Evolutionary conservation across 2,113 vertebrate species (phyloP), one percentile per base, ranked within the genome.

Genomic region (Megaceryle torquata): DNA sequence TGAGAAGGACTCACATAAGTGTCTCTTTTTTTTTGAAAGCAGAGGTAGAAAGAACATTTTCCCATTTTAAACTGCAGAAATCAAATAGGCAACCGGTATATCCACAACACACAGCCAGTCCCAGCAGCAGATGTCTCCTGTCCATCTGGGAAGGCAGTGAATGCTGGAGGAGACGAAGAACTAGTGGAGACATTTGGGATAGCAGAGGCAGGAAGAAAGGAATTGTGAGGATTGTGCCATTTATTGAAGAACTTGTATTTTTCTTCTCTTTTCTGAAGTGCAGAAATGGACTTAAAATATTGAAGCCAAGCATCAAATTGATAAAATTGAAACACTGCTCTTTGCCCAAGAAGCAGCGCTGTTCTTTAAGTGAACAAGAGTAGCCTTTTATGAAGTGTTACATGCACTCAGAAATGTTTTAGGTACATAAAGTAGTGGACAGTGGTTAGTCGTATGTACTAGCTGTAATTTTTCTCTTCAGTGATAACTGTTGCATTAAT

Each of bases 111-210:
- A 60, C 44, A 71, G 15, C 21, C 39, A 86, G 50, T 59, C 14
- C 19, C 25, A 79, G 22, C 7, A 59, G 18, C 61, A 77, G 72
- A 20, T 17, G 41, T 75, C 9, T 54, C 44, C 56, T 65, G n/a
- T n/a, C 31, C n/a, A 37, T 8, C 2, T 37, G 39, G 25, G 31
- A 80, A 87, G 25, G 53, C 0, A 51, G 33, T 1, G 1, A 75
- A 53, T 37, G 29, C 29, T 69, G 28, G 19, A 80, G 44, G 25
- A n/a, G 41, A 69, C 8, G 37, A 70, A 88, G 56, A 80, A 64
- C 21, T 59, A 48, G 11, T 43, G 26, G 31, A 82, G 37, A 68
- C 33, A 3, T 46, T 6, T 22, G 29, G 48, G 25, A 80, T 13
- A 63, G 9, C n/a, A 70, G 74, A 84, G 16, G 10, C 26, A 65